These are phyloP conservation scores for Brachyistius frenatus DNA, from an alignment of 2,113 vertebrate species.

Conservation along the genomic window DNA sequence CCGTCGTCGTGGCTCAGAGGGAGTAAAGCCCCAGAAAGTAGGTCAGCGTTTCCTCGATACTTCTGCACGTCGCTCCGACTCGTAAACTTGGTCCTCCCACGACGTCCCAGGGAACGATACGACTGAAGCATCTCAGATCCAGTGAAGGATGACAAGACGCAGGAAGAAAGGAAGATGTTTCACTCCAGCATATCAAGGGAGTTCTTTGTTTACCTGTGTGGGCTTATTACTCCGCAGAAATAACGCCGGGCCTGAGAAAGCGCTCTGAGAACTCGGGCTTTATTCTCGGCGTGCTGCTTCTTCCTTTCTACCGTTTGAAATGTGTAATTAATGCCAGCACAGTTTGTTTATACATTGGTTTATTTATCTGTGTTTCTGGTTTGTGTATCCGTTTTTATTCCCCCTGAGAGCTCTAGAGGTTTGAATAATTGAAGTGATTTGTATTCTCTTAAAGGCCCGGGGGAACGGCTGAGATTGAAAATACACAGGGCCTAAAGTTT, in stretches of 20 bases:
- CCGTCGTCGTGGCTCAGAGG: neutral
- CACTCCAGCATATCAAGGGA: constrained; percentile 61
- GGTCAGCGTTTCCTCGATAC: constrained; percentile 65
- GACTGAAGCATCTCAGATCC: constrained; percentile 67
- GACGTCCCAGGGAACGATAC: constrained; percentile 34
- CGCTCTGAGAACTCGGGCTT: constrained; percentile 29
- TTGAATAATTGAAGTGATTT: constrained; percentile 81
- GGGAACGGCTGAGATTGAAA: constrained; percentile 69
- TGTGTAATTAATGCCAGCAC: constrained; percentile 72
- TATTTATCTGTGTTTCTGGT: constrained; percentile 63
- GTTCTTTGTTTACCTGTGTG: constrained; percentile 77
- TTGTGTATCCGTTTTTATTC: constrained; percentile 58
- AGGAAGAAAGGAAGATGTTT: constrained; percentile 57
- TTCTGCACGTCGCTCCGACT: constrained; percentile 31
- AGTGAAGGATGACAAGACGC: constrained; percentile 72
- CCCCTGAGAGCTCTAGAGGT: constrained; percentile 61
- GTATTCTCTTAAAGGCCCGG: constrained; percentile 75
- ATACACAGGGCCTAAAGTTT: constrained; percentile 69
- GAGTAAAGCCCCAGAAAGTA: constrained; percentile 50
- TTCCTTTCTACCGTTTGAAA: constrained; percentile 60
- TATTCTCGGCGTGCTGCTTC: constrained; percentile 44
- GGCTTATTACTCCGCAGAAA: constrained; percentile 63
- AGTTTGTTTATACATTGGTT: constrained; percentile 68
- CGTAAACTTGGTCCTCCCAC: constrained; percentile 62
- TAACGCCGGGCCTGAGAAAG: constrained; percentile 47